Evolutionary conservation across 2,888 invertebrate species (phyloP).

Genomic region (Aricia artaxerxes): DNA sequence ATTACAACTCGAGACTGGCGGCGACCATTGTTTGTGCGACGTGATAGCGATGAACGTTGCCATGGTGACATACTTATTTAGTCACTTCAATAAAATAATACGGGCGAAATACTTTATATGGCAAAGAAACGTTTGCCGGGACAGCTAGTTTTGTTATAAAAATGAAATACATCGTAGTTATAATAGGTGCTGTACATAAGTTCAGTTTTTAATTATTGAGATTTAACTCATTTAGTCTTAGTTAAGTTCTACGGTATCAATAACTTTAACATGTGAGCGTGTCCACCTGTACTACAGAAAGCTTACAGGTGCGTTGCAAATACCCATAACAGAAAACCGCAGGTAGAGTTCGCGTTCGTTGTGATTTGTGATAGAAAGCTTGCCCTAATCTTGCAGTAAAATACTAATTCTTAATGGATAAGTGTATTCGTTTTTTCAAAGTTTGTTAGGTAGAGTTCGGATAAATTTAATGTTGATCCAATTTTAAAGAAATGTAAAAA

Average conservation of each 20-base stretch:
- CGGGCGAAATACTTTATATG: too few species aligned
- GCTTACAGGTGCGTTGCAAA: conserved; percentile 21
- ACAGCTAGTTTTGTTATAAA: too few species aligned
- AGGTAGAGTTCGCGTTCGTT: not conserved
- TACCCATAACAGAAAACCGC: not conserved
- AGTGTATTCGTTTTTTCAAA: not conserved
- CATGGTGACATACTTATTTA: too few species aligned
- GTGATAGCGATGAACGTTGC: too few species aligned
- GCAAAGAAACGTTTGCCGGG: too few species aligned
- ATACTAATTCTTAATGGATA: not conserved
- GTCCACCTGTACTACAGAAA: not conserved
- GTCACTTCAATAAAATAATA: too few species aligned
- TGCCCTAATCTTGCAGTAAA: not conserved
- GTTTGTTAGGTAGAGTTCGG: not conserved
- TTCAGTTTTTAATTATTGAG: not conserved
- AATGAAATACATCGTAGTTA: too few species aligned
- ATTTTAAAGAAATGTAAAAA: too few species aligned
- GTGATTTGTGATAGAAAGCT: not conserved
- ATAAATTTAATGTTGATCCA: too few species aligned
- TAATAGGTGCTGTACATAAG: too few species aligned
- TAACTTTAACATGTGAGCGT: not conserved
- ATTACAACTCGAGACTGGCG: too few species aligned
- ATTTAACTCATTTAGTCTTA: not conserved
- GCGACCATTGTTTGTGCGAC: too few species aligned
- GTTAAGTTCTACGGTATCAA: not conserved